Evolutionary conservation across 1,140 invertebrate genomes (phyloP).

Genomic region (Solenopsis fugax): DNA sequence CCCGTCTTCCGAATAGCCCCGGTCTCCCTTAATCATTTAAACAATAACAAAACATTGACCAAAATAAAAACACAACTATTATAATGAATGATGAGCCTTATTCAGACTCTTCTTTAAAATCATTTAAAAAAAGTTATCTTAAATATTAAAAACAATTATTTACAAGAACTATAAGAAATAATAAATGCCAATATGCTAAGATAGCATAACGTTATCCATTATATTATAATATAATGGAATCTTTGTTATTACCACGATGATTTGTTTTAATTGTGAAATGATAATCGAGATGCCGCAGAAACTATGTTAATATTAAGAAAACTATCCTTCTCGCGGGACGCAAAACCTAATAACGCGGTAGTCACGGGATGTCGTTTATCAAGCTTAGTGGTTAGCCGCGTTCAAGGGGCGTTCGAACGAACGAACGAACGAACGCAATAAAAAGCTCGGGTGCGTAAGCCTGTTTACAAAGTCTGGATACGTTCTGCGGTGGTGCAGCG

Average conservation of each 20-base stretch:
- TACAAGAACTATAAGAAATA: not conserved
- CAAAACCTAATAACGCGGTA: slow-evolving; percentile 53
- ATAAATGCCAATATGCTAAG: not conserved
- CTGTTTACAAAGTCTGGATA: slow-evolving; percentile 56
- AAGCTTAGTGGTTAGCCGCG: slow-evolving; percentile 66
- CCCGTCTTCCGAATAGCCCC: no score
- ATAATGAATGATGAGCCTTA: no score
- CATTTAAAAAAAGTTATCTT: not conserved
- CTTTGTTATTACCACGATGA: not conserved
- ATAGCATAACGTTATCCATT: not conserved
- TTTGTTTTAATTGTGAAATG: slow-evolving; percentile 17
- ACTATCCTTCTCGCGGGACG: not conserved
- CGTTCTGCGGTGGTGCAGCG: slow-evolving; percentile 35
- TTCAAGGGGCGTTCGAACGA: slow-evolving; percentile 51
- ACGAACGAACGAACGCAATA: slow-evolving; percentile 58
- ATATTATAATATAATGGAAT: not conserved
- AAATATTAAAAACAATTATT: not conserved
- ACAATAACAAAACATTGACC: no score
- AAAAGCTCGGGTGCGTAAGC: slow-evolving; percentile 64
- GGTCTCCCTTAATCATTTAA: no score
- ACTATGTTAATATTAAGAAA: slow-evolving; percentile 59
- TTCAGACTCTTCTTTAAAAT: not conserved
- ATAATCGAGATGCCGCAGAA: not conserved
- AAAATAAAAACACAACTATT: no score
- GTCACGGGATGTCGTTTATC: slow-evolving; percentile 65